Evolutionary conservation across 2,888 invertebrate genomes (phyloP).

Genomic region (Eupithecia tripunctaria): DNA sequence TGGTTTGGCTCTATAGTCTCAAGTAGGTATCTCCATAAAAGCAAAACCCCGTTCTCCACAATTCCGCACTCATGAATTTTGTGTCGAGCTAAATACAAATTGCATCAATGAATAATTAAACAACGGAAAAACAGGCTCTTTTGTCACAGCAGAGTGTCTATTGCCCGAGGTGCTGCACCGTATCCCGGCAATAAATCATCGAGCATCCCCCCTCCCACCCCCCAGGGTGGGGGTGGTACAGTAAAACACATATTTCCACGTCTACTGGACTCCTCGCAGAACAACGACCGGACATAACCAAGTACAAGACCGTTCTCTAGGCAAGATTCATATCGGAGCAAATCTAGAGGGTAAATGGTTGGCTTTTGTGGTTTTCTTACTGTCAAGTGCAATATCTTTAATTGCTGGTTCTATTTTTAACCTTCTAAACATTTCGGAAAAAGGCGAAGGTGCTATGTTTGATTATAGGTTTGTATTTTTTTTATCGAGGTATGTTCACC

Average conservation of each 20-base stretch:
- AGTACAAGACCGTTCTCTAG: conserved; percentile 47
- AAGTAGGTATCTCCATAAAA: background rate
- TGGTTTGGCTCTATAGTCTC: background rate
- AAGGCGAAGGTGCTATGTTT: background rate
- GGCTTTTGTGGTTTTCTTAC: conserved; percentile 27
- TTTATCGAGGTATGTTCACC: background rate
- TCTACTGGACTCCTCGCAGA: conserved; percentile 56
- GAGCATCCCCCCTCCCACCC: conserved; percentile 31
- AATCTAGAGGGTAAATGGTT: conserved; percentile 24
- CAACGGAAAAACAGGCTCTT: conserved; percentile 36
- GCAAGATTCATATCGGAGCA: conserved; percentile 33
- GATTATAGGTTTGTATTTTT: background rate
- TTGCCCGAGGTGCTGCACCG: conserved; percentile 44
- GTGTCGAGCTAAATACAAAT: conserved; percentile 1
- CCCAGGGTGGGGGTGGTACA: conserved; percentile 16
- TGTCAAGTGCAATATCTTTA: conserved; percentile 23
- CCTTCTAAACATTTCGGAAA: background rate
- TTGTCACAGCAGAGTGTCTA: conserved; percentile 42
- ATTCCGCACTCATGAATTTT: background rate
- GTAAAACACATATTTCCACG: conserved; percentile 64
- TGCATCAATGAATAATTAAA: conserved; percentile 34
- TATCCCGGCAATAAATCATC: conserved; percentile 61
- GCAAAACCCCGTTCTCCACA: background rate
- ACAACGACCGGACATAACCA: conserved; percentile 54
- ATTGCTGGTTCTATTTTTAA: conserved; percentile 2